Evolutionary conservation across 2,888 invertebrate species (phyloP), one percentile per base, ranked within the genome.

Genomic region (Dryocosmus kuriphilus): DNA sequence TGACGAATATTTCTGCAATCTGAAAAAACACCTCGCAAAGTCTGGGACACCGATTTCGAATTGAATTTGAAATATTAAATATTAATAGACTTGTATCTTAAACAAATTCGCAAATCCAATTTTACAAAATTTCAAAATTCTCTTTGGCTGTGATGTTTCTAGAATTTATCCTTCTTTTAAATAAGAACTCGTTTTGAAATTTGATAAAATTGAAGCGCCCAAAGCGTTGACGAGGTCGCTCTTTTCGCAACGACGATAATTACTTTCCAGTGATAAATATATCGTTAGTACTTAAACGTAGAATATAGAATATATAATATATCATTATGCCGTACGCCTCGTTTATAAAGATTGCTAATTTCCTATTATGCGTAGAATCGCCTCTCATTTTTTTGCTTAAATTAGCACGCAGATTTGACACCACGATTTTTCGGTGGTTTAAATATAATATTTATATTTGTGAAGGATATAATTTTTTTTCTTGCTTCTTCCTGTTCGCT

Each of bases 221-320:
- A 30, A 51, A 51, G 46, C n/a, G 65, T 71, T 71, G 27, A 30
- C 41, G 65, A 65, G 65, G 24, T 41, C 41, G 24, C 24, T 24
- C 24, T n/a, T 41, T 65, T 65, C 27, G 41, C 41, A 71, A 71
- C 67, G 65, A 67, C 41, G 67, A 71, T 71, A 71, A 71, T 71
- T 71, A 71, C 67, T 71, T 62, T 62, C 62, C 62, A 62, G 62
- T 62, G 32, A 62, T 62, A 62, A 71, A 82, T 82, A 83, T 85
- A 85, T 82, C 71, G 63, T 76, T 85, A 84, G 76, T 80, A 84
- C 78, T 85, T 85, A 82, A 82, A 85, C 84, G 80, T 82, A 79
- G 77, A 77, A 75, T 74, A 77, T 79, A 81, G 81, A 79, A 77
- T 82, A 80, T 80, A 80, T 83, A 38, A 38, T 38, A 38, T 38